These are phyloP conservation scores for Sebastes vulpes DNA, from an alignment of 2,797 vertebrate genomes.

Conservation along the genomic window DNA sequence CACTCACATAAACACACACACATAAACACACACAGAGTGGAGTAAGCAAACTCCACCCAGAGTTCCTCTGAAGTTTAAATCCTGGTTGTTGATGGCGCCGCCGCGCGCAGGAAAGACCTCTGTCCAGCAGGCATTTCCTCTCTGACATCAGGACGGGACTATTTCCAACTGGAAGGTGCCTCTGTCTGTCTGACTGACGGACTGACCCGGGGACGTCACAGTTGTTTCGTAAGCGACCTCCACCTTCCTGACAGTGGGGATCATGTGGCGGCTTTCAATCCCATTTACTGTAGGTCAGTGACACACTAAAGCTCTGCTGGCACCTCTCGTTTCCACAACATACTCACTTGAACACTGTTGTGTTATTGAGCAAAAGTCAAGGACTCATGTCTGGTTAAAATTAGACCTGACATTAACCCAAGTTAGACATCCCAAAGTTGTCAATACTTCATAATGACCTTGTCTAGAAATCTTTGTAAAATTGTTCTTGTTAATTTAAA, in stretches of 20 bases:
- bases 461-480: background rate
- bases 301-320: background rate
- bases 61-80: constrained; percentile 75
- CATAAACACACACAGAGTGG: constrained; percentile 15
- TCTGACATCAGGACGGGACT: constrained; percentile 74
- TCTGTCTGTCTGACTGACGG: constrained; percentile 31
- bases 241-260: background rate
- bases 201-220: constrained; percentile 20
- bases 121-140: constrained; percentile 83
- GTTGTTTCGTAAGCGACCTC: constrained; percentile 13
- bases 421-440: background rate
- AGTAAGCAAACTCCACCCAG: constrained; percentile 73
- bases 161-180: constrained; percentile 71
- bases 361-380: background rate
- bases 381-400: background rate
- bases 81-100: constrained; percentile 46
- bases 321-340: background rate
- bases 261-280: background rate
- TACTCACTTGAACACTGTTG: background rate
- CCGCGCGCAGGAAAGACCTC: constrained; percentile 76
- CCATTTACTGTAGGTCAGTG: background rate
- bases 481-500: background rate
- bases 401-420: background rate
- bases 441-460: background rate
- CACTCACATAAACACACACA: background rate